Percentiles rank a stretch among this genome's conserved stretches.
Conservation (phyloP, 2,113 vertebrate genomes). For the Cercocebus atys region DNA sequence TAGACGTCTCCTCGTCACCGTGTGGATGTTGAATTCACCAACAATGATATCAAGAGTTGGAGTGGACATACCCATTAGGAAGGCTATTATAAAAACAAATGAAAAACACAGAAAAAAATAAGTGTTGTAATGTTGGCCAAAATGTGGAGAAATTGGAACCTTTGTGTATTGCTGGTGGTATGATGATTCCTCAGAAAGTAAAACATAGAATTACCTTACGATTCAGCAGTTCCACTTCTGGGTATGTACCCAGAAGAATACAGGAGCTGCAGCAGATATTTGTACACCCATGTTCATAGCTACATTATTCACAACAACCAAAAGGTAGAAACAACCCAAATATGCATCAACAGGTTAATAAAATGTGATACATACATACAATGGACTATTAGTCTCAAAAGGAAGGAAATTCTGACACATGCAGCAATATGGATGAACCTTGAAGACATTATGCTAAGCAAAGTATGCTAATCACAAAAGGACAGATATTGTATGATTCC, state of each 20-base stretch:
- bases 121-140: background rate
- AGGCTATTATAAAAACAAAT: background rate
- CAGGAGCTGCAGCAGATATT: background rate
- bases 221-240: background rate
- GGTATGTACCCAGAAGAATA: background rate
- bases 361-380: background rate
- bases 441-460: background rate
- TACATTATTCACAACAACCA: background rate
- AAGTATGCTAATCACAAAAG: background rate
- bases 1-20: background rate
- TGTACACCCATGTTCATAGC: background rate
- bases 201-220: background rate
- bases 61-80: background rate
- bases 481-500: background rate
- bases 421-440: background rate
- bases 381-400: constrained; percentile 11
- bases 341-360: background rate
- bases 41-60: background rate
- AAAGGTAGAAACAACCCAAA: background rate
- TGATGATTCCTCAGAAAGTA: background rate
- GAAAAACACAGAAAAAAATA: background rate
- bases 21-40: background rate
- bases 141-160: background rate
- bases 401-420: background rate
- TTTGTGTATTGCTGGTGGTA: background rate